phyloP scores from a whole-genome alignment of 2,797 vertebrate genomes.

The Caiman crocodilus region DNA sequence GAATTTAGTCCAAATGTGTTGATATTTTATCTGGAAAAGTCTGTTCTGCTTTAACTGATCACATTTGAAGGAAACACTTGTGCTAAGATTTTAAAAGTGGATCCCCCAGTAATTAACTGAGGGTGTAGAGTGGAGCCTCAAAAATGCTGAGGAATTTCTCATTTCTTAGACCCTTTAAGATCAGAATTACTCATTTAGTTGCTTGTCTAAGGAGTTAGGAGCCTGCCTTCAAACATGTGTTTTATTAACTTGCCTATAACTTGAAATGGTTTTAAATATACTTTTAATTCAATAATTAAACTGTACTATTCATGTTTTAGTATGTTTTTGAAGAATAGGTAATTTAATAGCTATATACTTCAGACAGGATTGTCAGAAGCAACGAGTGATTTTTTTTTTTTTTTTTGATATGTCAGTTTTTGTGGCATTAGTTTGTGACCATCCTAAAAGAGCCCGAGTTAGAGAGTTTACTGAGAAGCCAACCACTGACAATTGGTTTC shows the following conservation, averaged over 20 bases:
- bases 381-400: rapidly evolving
- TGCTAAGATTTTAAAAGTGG: background rate
- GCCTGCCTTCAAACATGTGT: background rate
- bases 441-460: no score
- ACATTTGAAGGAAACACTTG: background rate
- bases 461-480: background rate
- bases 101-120: background rate
- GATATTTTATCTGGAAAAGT: background rate
- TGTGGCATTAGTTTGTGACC: no score
- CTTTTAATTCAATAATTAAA: background rate
- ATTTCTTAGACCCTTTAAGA: background rate
- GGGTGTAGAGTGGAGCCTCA: background rate
- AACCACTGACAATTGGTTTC: background rate
- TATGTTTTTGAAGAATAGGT: background rate
- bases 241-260: background rate
- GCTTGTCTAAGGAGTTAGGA: background rate
- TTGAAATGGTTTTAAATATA: background rate
- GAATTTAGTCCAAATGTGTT: background rate
- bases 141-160: background rate
- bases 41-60: background rate
- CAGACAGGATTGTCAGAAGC: background rate
- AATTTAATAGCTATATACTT: background rate
- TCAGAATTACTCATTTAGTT: background rate
- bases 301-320: background rate
- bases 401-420: background rate